These are phyloP conservation scores for Lucinisca nassula DNA, from an alignment of 2,888 invertebrate species.

Conservation along the genomic window DNA sequence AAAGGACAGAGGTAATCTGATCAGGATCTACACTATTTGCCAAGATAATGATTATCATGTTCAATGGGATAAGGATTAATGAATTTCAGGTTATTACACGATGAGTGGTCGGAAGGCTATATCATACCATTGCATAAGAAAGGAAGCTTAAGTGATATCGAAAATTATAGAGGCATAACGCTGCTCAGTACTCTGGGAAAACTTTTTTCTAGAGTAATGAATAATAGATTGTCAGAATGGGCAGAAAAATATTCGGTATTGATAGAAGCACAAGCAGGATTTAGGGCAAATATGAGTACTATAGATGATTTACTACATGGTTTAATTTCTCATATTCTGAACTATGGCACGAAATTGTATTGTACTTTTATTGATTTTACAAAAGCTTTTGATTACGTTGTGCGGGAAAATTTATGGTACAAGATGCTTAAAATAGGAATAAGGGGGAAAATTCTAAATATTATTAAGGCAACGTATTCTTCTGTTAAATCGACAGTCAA, in stretches of 20 bases:
- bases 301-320: constrained; percentile 21
- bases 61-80: too few species aligned
- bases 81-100: too few species aligned
- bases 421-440: constrained; percentile 22
- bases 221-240: background rate
- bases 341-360: constrained; percentile 11
- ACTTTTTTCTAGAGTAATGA: constrained; percentile 11
- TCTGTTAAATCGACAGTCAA: constrained; percentile 19
- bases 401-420: constrained; percentile 21
- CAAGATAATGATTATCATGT: too few species aligned
- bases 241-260: background rate
- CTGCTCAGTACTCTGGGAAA: constrained; percentile 25
- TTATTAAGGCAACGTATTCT: constrained; percentile 29
- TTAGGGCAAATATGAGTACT: constrained; percentile 16
- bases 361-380: constrained; percentile 33
- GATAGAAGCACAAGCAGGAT: constrained; percentile 26
- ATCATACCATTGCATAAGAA: constrained; percentile 33
- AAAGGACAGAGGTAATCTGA: too few species aligned
- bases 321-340: constrained; percentile 7
- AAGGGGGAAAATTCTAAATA: constrained; percentile 26
- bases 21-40: too few species aligned
- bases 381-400: constrained; percentile 39
- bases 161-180: constrained; percentile 36
- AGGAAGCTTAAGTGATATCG: background rate
- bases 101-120: constrained; percentile 18